Base-by-base conservation (phyloP, 2,797 vertebrate genomes). In the Periparus ater region DNA sequence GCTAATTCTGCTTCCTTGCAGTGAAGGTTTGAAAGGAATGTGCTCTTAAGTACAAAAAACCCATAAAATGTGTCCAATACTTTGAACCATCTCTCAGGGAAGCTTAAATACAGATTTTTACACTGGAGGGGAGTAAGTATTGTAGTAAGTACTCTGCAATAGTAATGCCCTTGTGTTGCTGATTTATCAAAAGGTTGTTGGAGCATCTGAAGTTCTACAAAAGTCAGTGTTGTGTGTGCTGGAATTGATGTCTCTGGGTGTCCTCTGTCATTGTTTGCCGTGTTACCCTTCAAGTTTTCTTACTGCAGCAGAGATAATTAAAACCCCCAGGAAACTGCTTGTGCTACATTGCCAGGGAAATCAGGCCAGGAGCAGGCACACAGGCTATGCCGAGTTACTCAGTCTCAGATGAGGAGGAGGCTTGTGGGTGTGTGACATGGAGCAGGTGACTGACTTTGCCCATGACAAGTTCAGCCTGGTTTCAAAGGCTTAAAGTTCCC, bases 31-130 rank as follows among this genome's bases (percentile, higher is more conserved):
- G 84, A 88, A 92, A 95, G 44, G 29, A 84, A 30, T 86, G 21
- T 58, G 8, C 25, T 68, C 79, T 75, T 65, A 88, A 77, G 15
- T 73, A 62, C 8, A 51, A 78, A 78, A 86, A 76, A 10, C 25
- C 12, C 0, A 0, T 48, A 54, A 58, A 84, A 75, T 17, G 10
- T 68, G 29, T 32, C 76, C 73, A 61, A 19, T 67, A 73, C 68
- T 92, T 82, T 19, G 73, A 93, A n/a, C 45, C 29, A 21, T 42
- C 42, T 79, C 57, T 21, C 57, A 62, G 53, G 23, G 57, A 67
- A 85, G 38, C 72, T 93, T 86, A 88, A 92, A 88, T 78, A 70
- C n/a, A 32, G 68, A 81, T 88, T 86, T 78, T 93, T 84, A 32
- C n/a, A 3, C 47, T 27, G 21, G 76, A 68, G 27, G 16, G 54